A percentile compares a stretch with the other conserved stretches of the same genome.
Conservation (phyloP, 2,888 invertebrate species). For the Cephalotes varians region DNA sequence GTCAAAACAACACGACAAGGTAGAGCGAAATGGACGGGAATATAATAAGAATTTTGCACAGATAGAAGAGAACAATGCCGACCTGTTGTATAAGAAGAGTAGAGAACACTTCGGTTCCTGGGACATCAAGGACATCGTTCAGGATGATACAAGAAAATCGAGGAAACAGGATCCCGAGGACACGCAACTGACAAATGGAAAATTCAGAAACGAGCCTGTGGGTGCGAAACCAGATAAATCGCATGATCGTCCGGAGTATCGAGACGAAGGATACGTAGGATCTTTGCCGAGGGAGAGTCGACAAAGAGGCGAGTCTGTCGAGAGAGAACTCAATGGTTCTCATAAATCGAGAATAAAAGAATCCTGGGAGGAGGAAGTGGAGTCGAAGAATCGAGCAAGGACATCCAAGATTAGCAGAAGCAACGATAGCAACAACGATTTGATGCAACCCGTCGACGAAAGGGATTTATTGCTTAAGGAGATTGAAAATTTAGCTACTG, state of each 20-base stretch:
- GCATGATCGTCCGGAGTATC: constrained; percentile 52
- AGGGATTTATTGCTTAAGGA: constrained; percentile 69
- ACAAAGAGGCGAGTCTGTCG: constrained; percentile 59
- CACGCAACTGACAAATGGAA: constrained; percentile 64
- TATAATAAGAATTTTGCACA: constrained; percentile 8
- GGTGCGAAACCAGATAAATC: constrained; percentile 24
- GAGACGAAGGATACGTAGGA: constrained; percentile 60
- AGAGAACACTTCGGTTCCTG: constrained; percentile 76
- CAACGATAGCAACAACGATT: constrained; percentile 45
- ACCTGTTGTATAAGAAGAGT: constrained; percentile 73
- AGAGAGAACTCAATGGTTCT: constrained; percentile 66
- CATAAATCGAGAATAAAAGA: constrained; percentile 55
- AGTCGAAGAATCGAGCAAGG: constrained; percentile 52
- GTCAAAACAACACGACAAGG: constrained; percentile 58
- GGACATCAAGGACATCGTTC: constrained; percentile 76
- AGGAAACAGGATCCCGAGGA: constrained; percentile 63
- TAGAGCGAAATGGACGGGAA: constrained; percentile 65
- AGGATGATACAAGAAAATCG: constrained; percentile 53
- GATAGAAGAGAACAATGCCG: constrained; percentile 63
- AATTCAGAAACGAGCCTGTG: constrained; percentile 37
- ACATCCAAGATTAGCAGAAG: constrained; percentile 48
- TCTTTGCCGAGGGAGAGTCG: constrained; percentile 55
- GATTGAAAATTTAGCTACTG: constrained; percentile 68
- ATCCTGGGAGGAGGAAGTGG: constrained; percentile 58
- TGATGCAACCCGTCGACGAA: constrained; percentile 50